Evolutionary conservation across 2,888 invertebrate species (phyloP), one percentile per base, ranked within the genome.

Genomic region (Abscondita cerata): DNA sequence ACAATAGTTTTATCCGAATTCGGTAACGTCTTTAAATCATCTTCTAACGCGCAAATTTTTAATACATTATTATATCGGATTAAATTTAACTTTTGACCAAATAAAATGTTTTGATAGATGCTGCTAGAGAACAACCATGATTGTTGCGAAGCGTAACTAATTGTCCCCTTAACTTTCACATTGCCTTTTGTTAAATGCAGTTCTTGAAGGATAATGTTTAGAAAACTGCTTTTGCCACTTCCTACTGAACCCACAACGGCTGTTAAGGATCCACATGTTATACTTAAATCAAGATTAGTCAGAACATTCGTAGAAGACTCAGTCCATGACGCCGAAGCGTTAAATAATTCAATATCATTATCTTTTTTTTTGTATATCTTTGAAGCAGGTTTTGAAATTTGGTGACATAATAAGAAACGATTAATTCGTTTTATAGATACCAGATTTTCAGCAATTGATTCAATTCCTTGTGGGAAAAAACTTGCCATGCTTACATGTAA

Each of bases 121-220:
- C 88, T 82, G 73, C 89, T 88, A 0, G 88, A 86, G 71, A 91
- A 91, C 3, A 91, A 81, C 95, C 95, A 96, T 0, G 95, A 88
- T 70, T 94, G 89, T 75, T 95, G 94, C 34, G 90, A 86, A 0
- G 91, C 89, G 73, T 95, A 95, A 19, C 89, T 89, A 1, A 90
- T 62, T 38, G 80, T 82, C 1, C 95, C 95, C 18, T 82, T 81
- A 0, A 89, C 82, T 15, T 82, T 77, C n/a, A 86, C 74, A 16
- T 20, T 81, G 13, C 93, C 93, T 1, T 82, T 77, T 13, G 77
- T 72, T 3, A 90, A 76, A 2, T 89, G 88, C 33, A 93, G 78
- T 79, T 95, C 94, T 46, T 87, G 86, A 20, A 95, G 80, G 38
- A 94, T 78, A 9, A 89, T 86, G 72, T 90, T 86, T n/a, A 90